phyloP scores from a whole-genome alignment of 2,797 vertebrate species.

The Bufotes viridis region DNA sequence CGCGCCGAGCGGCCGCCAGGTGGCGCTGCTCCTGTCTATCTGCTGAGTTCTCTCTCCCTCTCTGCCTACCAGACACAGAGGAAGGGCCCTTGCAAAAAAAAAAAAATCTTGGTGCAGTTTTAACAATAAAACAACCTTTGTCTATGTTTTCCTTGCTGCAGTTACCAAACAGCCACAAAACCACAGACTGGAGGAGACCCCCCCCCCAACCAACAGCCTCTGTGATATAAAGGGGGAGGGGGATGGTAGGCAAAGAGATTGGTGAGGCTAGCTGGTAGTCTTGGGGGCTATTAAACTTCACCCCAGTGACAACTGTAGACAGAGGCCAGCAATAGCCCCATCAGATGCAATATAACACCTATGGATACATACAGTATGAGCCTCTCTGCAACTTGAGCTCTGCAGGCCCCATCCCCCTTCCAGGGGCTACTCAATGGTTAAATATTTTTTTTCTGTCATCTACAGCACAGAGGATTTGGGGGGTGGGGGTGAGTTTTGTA shows the following conservation, averaged over 20 bases:
- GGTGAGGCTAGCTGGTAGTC: neutral
- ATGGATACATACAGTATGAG: neutral
- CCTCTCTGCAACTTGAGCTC: neutral
- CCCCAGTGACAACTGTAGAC: neutral
- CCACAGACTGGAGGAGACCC: neutral
- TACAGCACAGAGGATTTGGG: neutral
- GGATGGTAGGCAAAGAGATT: neutral
- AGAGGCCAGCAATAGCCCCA: too few relatives aligned
- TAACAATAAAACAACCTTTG: constrained; percentile 34
- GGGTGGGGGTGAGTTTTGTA: constrained; percentile 9
- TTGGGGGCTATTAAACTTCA: neutral
- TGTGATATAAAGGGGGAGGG: neutral
- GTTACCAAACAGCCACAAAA: neutral
- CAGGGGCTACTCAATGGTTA: neutral
- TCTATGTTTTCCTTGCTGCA: neutral
- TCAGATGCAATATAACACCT: too few relatives aligned
- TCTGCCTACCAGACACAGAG: constrained; percentile 39
- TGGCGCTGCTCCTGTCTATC: neutral
- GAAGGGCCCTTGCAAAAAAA: constrained; percentile 17
- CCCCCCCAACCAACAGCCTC: neutral
- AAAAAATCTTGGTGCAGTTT: constrained; percentile 24
- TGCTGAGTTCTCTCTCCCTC: neutral
- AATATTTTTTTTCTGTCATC: neutral
- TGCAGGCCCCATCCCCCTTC: neutral
- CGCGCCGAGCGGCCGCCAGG: neutral